Percentiles rank a stretch among this genome's conserved stretches.
Evolutionary conservation across 2,888 invertebrate species (phyloP).

Genomic region (Pedicia rivosa): DNA sequence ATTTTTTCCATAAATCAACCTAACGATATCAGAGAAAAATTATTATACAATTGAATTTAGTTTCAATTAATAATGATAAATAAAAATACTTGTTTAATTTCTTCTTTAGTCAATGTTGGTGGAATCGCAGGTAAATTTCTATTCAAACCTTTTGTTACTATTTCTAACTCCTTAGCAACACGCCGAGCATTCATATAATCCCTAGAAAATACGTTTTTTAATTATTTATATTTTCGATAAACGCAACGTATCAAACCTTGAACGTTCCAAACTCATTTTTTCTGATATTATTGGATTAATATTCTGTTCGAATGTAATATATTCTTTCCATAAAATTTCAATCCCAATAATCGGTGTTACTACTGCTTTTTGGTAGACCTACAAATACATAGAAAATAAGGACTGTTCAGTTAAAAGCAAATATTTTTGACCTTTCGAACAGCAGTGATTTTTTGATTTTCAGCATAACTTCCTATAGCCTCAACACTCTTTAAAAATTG

Average conservation of each 20-base stretch:
- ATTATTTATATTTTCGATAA: too few relatives aligned
- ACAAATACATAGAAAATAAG: constrained; percentile 11
- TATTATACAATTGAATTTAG: not conserved
- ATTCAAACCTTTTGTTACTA: constrained; percentile 86
- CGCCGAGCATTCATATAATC: constrained; percentile 96
- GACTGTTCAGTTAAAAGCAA: not conserved
- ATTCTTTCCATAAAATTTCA: constrained; percentile 95
- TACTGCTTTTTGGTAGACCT: constrained; percentile 90
- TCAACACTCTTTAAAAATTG: constrained; percentile 91
- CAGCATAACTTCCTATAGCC: constrained; percentile 96
- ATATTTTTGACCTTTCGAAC: constrained; percentile 60
- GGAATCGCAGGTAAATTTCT: constrained; percentile 92
- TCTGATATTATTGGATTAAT: constrained; percentile 72
- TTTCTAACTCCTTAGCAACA: constrained; percentile 92
- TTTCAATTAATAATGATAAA: not conserved
- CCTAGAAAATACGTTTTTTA: constrained; percentile 34
- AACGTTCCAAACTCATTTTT: constrained; percentile 93
- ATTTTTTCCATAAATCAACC: constrained; percentile 99
- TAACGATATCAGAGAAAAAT: constrained; percentile 26
- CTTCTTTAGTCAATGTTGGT: constrained; percentile 80
- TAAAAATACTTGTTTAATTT: constrained; percentile 65
- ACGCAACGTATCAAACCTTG: too few relatives aligned
- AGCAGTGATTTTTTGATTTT: constrained; percentile 98
- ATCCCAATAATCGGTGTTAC: constrained; percentile 95
- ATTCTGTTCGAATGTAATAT: constrained; percentile 89